Percentiles rank a stretch among this genome's conserved stretches.
phyloP scores from a whole-genome alignment of 2,113 vertebrate genomes.

The Eurypyga helias region DNA sequence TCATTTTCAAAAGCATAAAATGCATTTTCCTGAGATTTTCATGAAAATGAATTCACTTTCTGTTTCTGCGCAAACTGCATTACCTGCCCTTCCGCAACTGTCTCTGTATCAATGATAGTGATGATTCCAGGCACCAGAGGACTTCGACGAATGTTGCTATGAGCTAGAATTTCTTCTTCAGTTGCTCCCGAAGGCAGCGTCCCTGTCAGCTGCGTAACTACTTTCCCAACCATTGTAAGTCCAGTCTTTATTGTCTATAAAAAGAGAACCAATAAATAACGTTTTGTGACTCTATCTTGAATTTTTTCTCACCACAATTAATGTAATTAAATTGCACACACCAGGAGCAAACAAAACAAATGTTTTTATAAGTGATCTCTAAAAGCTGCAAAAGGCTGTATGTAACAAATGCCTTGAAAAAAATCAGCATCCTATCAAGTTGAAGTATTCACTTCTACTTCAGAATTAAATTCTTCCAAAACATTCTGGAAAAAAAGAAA shows the following conservation, averaged over 20 bases:
- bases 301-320: neutral
- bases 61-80: neutral
- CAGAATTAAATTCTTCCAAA: neutral
- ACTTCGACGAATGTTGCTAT: conserved; percentile 86
- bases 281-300: neutral
- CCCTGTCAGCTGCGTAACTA: conserved; percentile 94
- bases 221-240: conserved; percentile 96
- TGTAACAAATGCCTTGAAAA: neutral
- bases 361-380: neutral
- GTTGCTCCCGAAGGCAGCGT: conserved; percentile 86
- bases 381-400: neutral
- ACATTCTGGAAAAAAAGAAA: neutral
- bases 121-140: conserved; percentile 90
- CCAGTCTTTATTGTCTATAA: conserved; percentile 93
- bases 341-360: neutral
- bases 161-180: conserved; percentile 89
- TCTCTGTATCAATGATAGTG: conserved; percentile 94
- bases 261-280: neutral
- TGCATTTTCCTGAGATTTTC: fast-evolving
- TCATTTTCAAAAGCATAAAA: no score
- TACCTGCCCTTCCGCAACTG: conserved; percentile 96
- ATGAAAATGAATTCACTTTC: fast-evolving
- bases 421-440: neutral
- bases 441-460: neutral
- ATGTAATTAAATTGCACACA: no score